Percentiles rank a stretch among this genome's conserved stretches.
Conservation (phyloP, 1,140 invertebrate genomes). For the Drosophila ambigua region DNA sequence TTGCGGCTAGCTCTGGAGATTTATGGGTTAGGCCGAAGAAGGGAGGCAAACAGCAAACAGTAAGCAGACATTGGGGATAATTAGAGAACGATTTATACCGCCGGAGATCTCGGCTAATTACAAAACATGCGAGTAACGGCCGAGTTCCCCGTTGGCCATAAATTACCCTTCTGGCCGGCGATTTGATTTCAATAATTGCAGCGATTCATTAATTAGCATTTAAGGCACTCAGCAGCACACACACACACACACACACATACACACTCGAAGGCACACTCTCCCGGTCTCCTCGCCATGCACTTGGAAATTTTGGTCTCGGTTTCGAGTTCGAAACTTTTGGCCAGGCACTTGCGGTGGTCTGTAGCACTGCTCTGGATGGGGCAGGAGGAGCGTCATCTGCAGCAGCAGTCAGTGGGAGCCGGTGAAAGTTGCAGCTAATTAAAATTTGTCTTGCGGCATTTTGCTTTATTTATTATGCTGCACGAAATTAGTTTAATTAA, state of each 20-base stretch:
- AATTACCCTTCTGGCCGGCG: conserved; percentile 63
- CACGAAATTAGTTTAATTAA: conserved; percentile 57
- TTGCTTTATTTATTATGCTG: conserved; percentile 58
- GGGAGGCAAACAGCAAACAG: conserved; percentile 31
- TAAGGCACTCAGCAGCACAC: conserved; percentile 37
- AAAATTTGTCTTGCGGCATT: conserved; percentile 55
- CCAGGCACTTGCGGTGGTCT: conserved; percentile 31
- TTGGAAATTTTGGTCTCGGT: conserved; percentile 49
- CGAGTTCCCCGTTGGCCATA: conserved; percentile 41
- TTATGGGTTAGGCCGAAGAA: conserved; percentile 36
- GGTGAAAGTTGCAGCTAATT: conserved; percentile 50
- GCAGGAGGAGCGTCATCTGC: conserved; percentile 12
- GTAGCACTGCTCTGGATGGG: conserved; percentile 1
- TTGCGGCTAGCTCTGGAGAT: conserved; percentile 56
- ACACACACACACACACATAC: conserved; percentile 6
- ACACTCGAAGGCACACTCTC: conserved; percentile 13
- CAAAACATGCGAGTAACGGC: conserved; percentile 70
- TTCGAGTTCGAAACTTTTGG: conserved; percentile 45
- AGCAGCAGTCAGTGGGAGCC: background rate
- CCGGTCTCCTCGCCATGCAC: conserved; percentile 40
- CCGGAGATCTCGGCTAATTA: conserved; percentile 55
- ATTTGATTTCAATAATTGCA: conserved; percentile 79
- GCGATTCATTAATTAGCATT: conserved; percentile 79
- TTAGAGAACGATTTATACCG: conserved; percentile 63
- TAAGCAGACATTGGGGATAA: conserved; percentile 53